A percentile compares a stretch with the other conserved stretches of the same genome.
phyloP scores from a whole-genome alignment of 2,113 vertebrate genomes.

The Raja brachyura region DNA sequence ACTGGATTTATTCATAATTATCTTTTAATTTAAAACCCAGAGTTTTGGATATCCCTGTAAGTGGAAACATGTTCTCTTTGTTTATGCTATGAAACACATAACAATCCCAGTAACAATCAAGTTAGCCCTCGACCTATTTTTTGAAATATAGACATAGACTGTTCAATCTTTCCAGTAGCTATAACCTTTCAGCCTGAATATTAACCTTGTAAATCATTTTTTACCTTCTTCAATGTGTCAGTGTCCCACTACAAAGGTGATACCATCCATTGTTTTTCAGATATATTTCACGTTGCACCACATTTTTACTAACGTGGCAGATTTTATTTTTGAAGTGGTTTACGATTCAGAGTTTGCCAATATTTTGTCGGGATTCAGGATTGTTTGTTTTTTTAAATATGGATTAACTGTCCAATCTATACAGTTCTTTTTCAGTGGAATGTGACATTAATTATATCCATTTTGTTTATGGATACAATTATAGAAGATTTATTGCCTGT shows the following conservation, averaged over 20 bases:
- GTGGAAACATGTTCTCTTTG: too few relatives aligned
- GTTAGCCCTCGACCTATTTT: background rate
- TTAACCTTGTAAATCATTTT: background rate
- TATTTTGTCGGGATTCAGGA: background rate
- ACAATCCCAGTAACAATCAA: too few relatives aligned
- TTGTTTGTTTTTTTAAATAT: background rate
- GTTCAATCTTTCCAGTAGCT: background rate
- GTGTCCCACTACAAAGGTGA: background rate
- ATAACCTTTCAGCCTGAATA: background rate
- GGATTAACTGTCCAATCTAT: background rate
- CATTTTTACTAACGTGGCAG: background rate
- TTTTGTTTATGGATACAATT: background rate
- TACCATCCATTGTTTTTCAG: background rate
- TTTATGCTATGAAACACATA: too few relatives aligned
- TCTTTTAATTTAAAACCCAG: too few relatives aligned
- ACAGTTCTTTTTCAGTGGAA: background rate
- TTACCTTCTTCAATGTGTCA: background rate
- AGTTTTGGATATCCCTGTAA: too few relatives aligned
- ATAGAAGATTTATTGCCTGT: background rate
- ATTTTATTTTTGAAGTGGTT: background rate
- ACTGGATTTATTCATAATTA: background rate
- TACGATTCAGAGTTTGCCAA: background rate
- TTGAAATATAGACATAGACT: background rate
- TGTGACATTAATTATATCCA: background rate
- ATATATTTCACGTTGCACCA: background rate